Conservation (phyloP, 2,113 vertebrate genomes). For the Oncorhynchus tshawytscha region DNA sequence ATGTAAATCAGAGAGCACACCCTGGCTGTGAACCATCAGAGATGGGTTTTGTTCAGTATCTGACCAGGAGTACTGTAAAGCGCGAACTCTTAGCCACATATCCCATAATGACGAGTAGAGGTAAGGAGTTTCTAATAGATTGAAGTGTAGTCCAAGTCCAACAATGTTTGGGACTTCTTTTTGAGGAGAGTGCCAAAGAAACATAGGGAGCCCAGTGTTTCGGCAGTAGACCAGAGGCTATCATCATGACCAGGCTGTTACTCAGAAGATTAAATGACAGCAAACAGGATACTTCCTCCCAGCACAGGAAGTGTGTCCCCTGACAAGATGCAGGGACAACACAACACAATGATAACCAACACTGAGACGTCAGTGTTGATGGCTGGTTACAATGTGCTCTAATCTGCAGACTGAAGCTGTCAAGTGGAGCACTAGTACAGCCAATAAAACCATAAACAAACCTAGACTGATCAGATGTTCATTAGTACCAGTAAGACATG, state of each 20-base stretch:
- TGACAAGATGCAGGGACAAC: background rate
- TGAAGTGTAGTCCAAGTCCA: background rate
- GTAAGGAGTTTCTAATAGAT: constrained; percentile 2
- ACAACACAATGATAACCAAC: background rate
- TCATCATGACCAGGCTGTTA: background rate
- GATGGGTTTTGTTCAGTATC: background rate
- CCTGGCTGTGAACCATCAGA: background rate
- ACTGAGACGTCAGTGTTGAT: too few relatives aligned
- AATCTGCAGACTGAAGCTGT: too few relatives aligned
- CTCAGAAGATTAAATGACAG: background rate
- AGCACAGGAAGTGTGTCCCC: constrained; percentile 10
- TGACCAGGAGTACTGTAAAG: background rate
- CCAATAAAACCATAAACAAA: too few relatives aligned
- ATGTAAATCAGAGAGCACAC: background rate
- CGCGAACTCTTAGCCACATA: background rate
- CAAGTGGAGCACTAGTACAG: too few relatives aligned
- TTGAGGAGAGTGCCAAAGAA: background rate
- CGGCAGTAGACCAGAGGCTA: background rate
- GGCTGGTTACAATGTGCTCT: too few relatives aligned
- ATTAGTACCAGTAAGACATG: too few relatives aligned
- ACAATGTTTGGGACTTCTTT: too few relatives aligned
- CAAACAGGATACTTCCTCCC: constrained; percentile 6
- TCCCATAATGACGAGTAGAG: background rate
- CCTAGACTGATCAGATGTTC: too few relatives aligned
- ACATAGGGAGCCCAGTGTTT: background rate